Evolutionary conservation across 2,113 vertebrate genomes (phyloP), one percentile per base, ranked within the genome.

Genomic region (Tursiops truncatus): DNA sequence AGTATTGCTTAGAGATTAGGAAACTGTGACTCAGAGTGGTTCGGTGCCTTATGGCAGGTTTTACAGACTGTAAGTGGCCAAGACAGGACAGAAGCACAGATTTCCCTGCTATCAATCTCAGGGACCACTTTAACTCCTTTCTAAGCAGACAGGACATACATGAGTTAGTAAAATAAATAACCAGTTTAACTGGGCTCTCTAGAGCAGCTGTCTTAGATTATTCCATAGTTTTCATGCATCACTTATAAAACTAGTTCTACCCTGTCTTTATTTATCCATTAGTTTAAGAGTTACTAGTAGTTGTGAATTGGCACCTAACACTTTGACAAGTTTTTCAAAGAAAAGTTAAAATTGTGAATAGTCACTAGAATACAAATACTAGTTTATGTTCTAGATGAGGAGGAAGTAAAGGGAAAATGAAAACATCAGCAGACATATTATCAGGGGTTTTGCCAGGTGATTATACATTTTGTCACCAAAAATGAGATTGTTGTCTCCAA

Each of bases 121-220:
- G 26, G 20, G 20, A 38, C 14, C 15, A 47, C 8, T 89, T 85
- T 38, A 76, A 96, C 77, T 60, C 58, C 65, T 70, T 71, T 89
- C 12, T 81, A 77, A 91, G 50, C 26, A 89, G 50, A 85, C 10
- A 93, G 62, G 87, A 89, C 28, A 94, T 56, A 77, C 28, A 36
- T 70, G n/a, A 86, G 79, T 85, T 62, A 85, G 74, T 62, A 77
- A 92, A 84, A 95, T 62, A 97, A 81, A 68, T 25, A 73, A 62
- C 8, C 28, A 67, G 3, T 84, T 92, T 82, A n/a, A n/a, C 26
- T 33, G 3, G 23, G 10, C 13, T 87, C 25, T 81, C 25, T 10
- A 83, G 36, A 4, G 28, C 10, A 84, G 4, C 10, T 89, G 74
- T 44, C 44, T 67, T 47, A 13, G 47, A 36, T 90, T 87, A 53